Base-by-base conservation (phyloP, 1,140 invertebrate species). In the Nomia melanderi region DNA sequence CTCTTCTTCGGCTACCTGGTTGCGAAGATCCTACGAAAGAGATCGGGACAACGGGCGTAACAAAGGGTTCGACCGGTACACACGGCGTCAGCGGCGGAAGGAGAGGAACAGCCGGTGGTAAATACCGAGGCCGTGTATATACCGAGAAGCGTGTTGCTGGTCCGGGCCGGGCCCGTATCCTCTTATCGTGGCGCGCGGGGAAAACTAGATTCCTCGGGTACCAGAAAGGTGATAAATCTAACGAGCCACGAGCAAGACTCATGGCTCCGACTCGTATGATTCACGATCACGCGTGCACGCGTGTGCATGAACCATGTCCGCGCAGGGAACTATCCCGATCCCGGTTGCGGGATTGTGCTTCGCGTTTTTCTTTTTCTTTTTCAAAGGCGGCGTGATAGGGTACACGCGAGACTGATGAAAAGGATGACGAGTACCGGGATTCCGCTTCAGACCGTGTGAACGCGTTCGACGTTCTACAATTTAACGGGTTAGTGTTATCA, bases 131-230 rank as follows among this genome's bases (percentile, higher is more conserved):
- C n/a, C 65, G 57, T 53, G 63, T 53, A 47, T 53, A 27, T 62
- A 76, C 31, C 44, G 50, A n/a, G 17, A 27, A 66, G 65, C 62
- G 60, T 71, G 54, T 73, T 44, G 50, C 27, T 7, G 47, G 53
- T 9, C 64, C 47, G 66, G n/a, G 33, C 47, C 62, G 56, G 50
- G 50, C 71, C 47, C 33, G 47, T 79, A 81, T 72, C 65, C 74
- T 39, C 31, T 67, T 84, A 85, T 85, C 82, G 76, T 57, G 72
- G 53, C 20, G n/a, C 50, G n/a, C 54, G 66, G 44, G 67, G 79
- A 89, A 87, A 89, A 88, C 81, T 88, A 87, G 85, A 88, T 87
- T 85, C 78, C 70, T 86, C 57, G 80, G 63, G 79, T 79, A 70
- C 70, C 62, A 77, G 60, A 71, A 82, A 47, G 73, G 81, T 86